A percentile compares a stretch with the other conserved stretches of the same genome.
phyloP scores from a whole-genome alignment of 1,140 invertebrate species.

The Lepidurus apus region DNA sequence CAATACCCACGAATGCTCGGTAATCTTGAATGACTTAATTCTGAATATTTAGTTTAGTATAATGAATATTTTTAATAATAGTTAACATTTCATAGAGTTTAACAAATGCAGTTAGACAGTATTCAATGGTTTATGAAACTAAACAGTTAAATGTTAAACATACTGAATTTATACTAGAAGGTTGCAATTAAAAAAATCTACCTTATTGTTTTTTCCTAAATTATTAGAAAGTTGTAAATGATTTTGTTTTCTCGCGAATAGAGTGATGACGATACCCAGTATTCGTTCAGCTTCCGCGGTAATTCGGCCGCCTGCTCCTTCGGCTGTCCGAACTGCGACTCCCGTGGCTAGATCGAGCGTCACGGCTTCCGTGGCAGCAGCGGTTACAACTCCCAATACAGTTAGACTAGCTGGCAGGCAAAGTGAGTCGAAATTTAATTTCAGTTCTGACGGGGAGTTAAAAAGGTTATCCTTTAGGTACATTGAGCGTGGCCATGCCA shows the following conservation, averaged over 20 bases:
- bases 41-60: too few relatives aligned
- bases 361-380: neutral
- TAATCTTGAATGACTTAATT: neutral
- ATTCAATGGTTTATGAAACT: too few relatives aligned
- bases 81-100: too few relatives aligned
- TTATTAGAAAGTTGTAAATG: neutral
- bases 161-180: too few relatives aligned
- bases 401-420: slow-evolving; percentile 26
- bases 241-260: neutral
- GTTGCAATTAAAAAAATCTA: too few relatives aligned
- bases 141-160: too few relatives aligned
- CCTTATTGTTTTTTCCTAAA: neutral
- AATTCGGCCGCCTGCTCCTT: slow-evolving; percentile 12
- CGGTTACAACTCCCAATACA: neutral
- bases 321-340: slow-evolving; percentile 10
- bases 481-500: neutral
- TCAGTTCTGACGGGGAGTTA: neutral
- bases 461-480: neutral
- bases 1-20: neutral
- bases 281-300: slow-evolving; percentile 1
- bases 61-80: too few relatives aligned
- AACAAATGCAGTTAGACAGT: too few relatives aligned
- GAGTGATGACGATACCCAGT: slow-evolving; percentile 1
- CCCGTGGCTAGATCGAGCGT: slow-evolving; percentile 2
- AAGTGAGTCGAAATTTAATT: neutral